These are phyloP conservation scores for Coptodon bakossiorum DNA, from an alignment of 2,113 vertebrate genomes.

Conservation along the genomic window DNA sequence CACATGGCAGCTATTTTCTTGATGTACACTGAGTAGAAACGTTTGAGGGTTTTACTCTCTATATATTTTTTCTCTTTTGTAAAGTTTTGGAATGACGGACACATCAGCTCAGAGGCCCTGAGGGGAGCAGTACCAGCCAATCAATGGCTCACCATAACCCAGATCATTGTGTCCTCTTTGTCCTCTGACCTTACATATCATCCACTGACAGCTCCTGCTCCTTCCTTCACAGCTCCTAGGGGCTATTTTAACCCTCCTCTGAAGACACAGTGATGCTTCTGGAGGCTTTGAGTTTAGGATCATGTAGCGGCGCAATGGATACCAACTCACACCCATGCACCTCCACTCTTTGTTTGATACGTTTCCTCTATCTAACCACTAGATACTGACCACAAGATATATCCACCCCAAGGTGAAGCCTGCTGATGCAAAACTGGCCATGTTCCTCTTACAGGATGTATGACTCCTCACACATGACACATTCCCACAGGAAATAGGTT, in stretches of 20 bases:
- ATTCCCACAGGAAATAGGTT: background rate
- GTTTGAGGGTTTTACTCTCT: background rate
- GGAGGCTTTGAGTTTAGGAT: background rate
- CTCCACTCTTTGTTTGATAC: background rate
- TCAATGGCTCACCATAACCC: conserved; percentile 26
- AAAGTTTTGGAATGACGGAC: conserved; percentile 21
- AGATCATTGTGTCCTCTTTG: background rate
- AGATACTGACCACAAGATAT: background rate
- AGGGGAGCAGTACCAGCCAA: background rate
- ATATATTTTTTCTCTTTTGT: background rate
- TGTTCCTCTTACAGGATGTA: background rate
- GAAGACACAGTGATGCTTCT: background rate
- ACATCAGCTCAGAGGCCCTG: background rate
- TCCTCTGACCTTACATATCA: conserved; percentile 38
- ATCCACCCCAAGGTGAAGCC: conserved; percentile 7
- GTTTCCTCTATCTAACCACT: conserved; percentile 1
- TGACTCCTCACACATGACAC: background rate
- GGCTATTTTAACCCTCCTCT: background rate
- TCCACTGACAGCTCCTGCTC: conserved; percentile 26
- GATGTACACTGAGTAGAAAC: background rate
- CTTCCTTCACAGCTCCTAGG: background rate
- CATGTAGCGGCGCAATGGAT: background rate
- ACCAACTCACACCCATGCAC: background rate
- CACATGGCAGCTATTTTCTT: conserved; percentile 17
- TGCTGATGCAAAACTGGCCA: background rate